A percentile compares a stretch with the other conserved stretches of the same genome.
Conservation (phyloP, 2,113 vertebrate species). For the Tragelaphus strepsiceros region DNA sequence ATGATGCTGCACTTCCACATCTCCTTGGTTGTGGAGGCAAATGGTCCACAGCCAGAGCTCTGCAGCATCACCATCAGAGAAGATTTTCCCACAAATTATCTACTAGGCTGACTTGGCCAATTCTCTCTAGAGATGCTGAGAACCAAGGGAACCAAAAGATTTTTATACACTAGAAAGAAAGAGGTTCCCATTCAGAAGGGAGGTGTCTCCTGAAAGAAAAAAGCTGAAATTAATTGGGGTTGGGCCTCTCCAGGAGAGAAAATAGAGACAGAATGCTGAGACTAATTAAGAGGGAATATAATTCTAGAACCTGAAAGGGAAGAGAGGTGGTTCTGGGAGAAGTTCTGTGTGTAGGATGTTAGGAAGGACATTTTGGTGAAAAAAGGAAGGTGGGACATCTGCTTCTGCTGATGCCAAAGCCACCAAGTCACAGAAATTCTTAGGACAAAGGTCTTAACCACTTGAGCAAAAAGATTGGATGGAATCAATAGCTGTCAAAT, state of each 20-base stretch:
- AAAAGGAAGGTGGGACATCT: not conserved
- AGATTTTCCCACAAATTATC: not conserved
- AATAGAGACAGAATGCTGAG: not conserved
- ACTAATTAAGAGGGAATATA: not conserved
- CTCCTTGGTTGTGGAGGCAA: not conserved
- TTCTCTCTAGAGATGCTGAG: not conserved
- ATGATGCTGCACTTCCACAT: not conserved
- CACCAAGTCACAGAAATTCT: not conserved
- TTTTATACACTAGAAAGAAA: not conserved
- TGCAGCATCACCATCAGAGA: not conserved
- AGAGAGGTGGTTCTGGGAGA: not conserved
- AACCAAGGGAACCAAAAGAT: not conserved
- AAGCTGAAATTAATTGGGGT: not conserved
- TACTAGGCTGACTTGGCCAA: not conserved
- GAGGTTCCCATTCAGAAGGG: not conserved
- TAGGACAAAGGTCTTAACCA: not conserved
- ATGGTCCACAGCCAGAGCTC: not conserved
- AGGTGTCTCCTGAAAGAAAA: not conserved
- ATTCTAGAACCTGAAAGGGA: not conserved
- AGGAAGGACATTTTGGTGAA: not conserved
- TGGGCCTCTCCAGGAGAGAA: not conserved
- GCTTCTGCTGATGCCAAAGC: not conserved
- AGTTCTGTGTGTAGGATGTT: not conserved
- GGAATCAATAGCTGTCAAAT: not conserved
- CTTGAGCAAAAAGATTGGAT: not conserved